phyloP scores from a whole-genome alignment of 2,113 vertebrate genomes.

The Solea senegalensis region DNA sequence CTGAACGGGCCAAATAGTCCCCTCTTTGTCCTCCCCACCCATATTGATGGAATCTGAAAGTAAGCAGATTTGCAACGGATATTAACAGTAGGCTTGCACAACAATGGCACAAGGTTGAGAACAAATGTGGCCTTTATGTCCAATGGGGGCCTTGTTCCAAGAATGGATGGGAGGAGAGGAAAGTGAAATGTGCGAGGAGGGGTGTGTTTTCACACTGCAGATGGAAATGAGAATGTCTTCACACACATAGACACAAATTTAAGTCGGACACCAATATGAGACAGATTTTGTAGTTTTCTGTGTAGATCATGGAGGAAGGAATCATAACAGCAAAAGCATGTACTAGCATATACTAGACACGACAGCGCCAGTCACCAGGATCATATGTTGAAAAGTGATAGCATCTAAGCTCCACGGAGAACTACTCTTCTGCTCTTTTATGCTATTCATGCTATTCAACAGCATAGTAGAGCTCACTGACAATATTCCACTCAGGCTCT shows the following conservation, averaged over 20 bases:
- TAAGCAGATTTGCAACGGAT: slow-evolving; percentile 81
- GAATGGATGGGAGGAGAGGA: slow-evolving; percentile 28
- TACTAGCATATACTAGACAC: too few relatives aligned
- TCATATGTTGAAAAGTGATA: too few relatives aligned
- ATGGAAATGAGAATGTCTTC: slow-evolving; percentile 49
- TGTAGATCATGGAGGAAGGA: slow-evolving; percentile 26
- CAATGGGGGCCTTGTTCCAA: slow-evolving; percentile 44
- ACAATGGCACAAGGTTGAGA: slow-evolving; percentile 75
- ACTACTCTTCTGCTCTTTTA: too few relatives aligned
- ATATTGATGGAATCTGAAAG: slow-evolving; percentile 80
- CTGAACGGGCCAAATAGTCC: slow-evolving; percentile 58
- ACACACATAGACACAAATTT: slow-evolving; percentile 7
- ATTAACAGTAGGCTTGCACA: slow-evolving; percentile 74
- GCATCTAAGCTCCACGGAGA: too few relatives aligned
- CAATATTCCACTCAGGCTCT: too few relatives aligned
- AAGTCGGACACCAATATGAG: slow-evolving; percentile 27
- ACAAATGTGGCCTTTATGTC: slow-evolving; percentile 70
- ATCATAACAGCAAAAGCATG: slow-evolving; percentile 15
- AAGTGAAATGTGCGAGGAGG: slow-evolving; percentile 34
- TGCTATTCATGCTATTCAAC: too few relatives aligned
- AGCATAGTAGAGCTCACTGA: too few relatives aligned
- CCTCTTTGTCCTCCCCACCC: slow-evolving; percentile 69
- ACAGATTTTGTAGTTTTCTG: slow-evolving; percentile 10
- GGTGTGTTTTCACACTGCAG: slow-evolving; percentile 45
- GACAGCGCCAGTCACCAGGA: too few relatives aligned